Evolutionary conservation across 2,888 invertebrate species (phyloP).

Genomic region (Muschampia plurimacula): DNA sequence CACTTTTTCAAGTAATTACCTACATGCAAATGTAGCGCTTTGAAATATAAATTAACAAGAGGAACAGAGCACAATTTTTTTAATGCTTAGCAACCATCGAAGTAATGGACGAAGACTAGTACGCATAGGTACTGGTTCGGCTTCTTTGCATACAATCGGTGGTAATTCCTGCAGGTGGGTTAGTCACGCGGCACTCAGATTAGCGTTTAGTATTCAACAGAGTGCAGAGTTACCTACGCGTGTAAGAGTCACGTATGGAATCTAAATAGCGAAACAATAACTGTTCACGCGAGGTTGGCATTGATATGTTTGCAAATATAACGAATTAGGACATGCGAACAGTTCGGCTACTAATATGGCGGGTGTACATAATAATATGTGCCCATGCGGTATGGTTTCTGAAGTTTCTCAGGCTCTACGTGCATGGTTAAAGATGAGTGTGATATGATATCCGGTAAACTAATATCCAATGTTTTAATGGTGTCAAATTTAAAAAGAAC

Average conservation of each 20-base stretch:
- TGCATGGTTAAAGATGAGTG: no score
- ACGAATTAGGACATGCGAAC: conserved; percentile 61
- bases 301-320: conserved; percentile 71
- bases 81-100: conserved; percentile 20
- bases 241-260: conserved; percentile 67
- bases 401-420: conserved; percentile 1
- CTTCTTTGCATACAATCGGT: conserved; percentile 80
- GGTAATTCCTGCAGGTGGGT: conserved; percentile 75
- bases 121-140: conserved; percentile 48
- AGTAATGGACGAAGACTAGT: conserved; percentile 20
- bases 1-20: no score
- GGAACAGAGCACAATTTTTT: conserved; percentile 5
- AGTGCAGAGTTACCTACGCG: conserved; percentile 68
- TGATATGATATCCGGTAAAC: no score
- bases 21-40: not conserved
- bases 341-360: conserved; percentile 24
- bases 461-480: no score
- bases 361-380: not conserved
- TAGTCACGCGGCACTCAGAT: conserved; percentile 78
- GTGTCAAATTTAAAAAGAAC: no score
- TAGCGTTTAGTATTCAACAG: conserved; percentile 71
- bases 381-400: not conserved
- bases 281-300: conserved; percentile 77
- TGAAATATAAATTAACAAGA: not conserved
- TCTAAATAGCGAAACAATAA: conserved; percentile 75